phyloP scores from a whole-genome alignment of 1,140 invertebrate species.

The Drosophila simulans region DNA sequence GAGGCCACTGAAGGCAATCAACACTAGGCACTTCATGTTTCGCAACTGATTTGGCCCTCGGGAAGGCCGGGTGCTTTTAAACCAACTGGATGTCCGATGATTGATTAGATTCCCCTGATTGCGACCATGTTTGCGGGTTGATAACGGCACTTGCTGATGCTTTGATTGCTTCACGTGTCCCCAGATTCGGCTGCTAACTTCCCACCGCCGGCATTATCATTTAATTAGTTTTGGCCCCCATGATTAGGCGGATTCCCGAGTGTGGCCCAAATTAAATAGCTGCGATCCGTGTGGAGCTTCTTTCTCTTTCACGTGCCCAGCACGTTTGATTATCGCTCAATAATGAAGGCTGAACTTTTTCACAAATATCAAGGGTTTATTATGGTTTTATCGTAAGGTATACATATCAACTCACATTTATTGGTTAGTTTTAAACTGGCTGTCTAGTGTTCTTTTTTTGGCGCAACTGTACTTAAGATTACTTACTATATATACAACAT shows the following conservation, averaged over 20 bases:
- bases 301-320: conserved; percentile 51
- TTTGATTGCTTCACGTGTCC: conserved; percentile 52
- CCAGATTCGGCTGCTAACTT: conserved; percentile 27
- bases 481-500: conserved; percentile 49
- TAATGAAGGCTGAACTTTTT: conserved; percentile 5
- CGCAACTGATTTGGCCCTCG: conserved; percentile 32
- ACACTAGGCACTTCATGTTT: conserved; percentile 53
- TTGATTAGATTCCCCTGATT: conserved; percentile 66
- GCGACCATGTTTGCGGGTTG: conserved; percentile 18
- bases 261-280: conserved; percentile 24
- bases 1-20: conserved; percentile 47
- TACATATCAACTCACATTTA: conserved; percentile 77
- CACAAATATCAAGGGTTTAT: conserved; percentile 72
- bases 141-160: conserved; percentile 32
- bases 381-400: conserved; percentile 42
- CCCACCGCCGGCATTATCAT: conserved; percentile 50
- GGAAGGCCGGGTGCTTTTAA: conserved; percentile 56
- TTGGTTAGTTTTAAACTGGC: conserved; percentile 50
- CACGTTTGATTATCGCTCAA: conserved; percentile 56
- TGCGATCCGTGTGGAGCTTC: conserved; percentile 6
- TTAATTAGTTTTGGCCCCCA: conserved; percentile 63
- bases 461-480: conserved; percentile 68
- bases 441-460: conserved; percentile 38
- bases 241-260: conserved; percentile 20
- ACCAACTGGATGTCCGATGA: conserved; percentile 12